phyloP scores from a whole-genome alignment of 2,888 invertebrate species.

The Ernsta delagoae region DNA sequence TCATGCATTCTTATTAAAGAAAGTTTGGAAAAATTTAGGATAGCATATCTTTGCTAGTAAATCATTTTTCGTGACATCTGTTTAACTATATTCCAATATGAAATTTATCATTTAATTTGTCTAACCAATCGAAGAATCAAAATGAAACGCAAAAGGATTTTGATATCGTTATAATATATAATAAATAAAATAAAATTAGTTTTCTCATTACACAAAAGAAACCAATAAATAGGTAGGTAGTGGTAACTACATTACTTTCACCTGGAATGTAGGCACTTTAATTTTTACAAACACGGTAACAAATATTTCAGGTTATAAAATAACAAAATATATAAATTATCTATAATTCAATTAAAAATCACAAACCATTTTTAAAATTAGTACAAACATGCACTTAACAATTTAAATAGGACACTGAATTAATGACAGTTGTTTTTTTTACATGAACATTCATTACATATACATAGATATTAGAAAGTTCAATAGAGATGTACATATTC shows the following conservation, averaged over 20 bases:
- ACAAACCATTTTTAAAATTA: slow-evolving; percentile 2
- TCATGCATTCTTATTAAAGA: no score
- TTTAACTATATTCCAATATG: no score
- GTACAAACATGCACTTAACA: no score
- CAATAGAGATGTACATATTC: no score
- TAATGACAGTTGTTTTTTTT: no score
- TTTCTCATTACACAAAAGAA: slow-evolving; percentile 53
- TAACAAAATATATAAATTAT: not conserved
- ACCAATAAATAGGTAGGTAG: slow-evolving; percentile 33
- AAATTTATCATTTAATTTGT: no score
- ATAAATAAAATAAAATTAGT: slow-evolving; percentile 34
- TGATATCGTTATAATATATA: slow-evolving; percentile 57
- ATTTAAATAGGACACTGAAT: no score
- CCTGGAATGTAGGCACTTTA: slow-evolving; percentile 64
- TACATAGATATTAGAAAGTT: no score
- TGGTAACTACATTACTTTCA: slow-evolving; percentile 53
- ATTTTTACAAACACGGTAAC: slow-evolving; percentile 5
- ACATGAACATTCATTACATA: no score
- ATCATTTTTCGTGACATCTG: no score
- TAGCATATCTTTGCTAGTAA: no score
- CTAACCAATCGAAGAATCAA: not conserved
- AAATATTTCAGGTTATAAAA: not conserved
- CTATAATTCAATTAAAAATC: not conserved
- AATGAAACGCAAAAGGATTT: slow-evolving; percentile 37
- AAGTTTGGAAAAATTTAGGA: no score